Evolutionary conservation across 2,888 invertebrate genomes (phyloP).

Genomic region (Pheosia gnoma): DNA sequence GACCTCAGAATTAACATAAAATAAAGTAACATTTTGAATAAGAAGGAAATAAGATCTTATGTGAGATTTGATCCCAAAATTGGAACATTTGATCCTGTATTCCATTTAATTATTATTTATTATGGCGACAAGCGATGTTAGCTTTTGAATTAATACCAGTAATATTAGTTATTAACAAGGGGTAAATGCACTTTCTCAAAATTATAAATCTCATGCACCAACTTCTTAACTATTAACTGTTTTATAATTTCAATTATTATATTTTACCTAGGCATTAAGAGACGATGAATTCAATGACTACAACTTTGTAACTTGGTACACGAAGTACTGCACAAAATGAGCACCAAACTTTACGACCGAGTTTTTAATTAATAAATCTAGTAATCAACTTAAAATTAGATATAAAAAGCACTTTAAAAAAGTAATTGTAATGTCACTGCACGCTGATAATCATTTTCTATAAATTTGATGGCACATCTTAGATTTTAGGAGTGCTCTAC

Average conservation of each 20-base stretch:
- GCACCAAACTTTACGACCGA: conserved; percentile 42
- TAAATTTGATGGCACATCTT: no score
- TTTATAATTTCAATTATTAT: conserved; percentile 29
- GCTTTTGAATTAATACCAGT: conserved; percentile 49
- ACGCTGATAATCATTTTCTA: no score
- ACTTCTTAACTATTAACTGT: conserved; percentile 43
- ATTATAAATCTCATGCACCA: conserved; percentile 60
- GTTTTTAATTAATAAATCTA: no score
- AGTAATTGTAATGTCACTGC: no score
- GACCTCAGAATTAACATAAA: neutral
- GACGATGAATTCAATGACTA: conserved; percentile 34
- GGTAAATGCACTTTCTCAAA: conserved; percentile 77
- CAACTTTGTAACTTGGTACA: conserved; percentile 38
- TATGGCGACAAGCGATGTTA: conserved; percentile 43
- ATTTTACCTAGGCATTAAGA: conserved; percentile 36
- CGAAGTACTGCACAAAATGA: conserved; percentile 66
- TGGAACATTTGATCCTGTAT: conserved; percentile 7
- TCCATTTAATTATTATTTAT: conserved; percentile 9
- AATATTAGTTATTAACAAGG: conserved; percentile 61
- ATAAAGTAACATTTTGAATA: neutral
- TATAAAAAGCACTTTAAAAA: no score
- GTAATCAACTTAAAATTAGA: no score
- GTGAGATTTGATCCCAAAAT: conserved; percentile 29
- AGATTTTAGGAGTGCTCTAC: no score
- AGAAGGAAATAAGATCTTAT: neutral